These are phyloP conservation scores for Coregonus sp. DNA, from an alignment of 2,797 vertebrate genomes.

Conservation along the genomic window DNA sequence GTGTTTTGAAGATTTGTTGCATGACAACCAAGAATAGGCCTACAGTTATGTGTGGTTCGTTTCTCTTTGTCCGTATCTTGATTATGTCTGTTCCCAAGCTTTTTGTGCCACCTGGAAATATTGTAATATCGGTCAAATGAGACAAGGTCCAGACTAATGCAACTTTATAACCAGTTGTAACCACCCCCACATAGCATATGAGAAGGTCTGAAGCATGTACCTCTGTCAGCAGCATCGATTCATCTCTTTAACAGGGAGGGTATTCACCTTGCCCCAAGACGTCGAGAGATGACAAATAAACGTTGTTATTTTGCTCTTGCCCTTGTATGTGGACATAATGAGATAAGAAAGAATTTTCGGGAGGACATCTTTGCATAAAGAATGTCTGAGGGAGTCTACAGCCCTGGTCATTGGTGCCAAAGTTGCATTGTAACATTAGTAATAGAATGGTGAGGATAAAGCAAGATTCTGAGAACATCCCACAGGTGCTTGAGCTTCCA, in stretches of 20 bases:
- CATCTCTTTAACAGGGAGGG: not conserved
- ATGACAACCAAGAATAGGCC: conserved; percentile 9
- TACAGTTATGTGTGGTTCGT: not conserved
- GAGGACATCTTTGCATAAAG: conserved; percentile 56
- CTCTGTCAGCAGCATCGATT: not conserved
- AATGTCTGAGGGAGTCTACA: conserved; percentile 62
- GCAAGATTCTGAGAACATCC: conserved; percentile 31
- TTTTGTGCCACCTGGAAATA: not conserved
- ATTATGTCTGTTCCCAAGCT: not conserved
- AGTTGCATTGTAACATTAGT: conserved; percentile 48
- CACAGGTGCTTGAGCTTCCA: conserved; percentile 52
- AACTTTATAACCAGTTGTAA: not conserved
- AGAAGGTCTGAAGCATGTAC: conserved; percentile 12
- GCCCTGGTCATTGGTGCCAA: conserved; percentile 42
- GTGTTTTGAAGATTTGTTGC: not conserved
- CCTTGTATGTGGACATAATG: conserved; percentile 49
- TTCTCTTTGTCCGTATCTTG: not conserved
- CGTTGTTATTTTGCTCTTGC: conserved; percentile 29
- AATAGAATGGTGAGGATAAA: conserved; percentile 20
- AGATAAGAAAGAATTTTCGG: conserved; percentile 61
- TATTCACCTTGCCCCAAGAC: conserved; percentile 3
- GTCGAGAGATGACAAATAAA: conserved; percentile 43
- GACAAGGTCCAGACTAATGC: not conserved
- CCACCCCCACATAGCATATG: not conserved
- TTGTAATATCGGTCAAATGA: not conserved